Evolutionary conservation across 2,113 vertebrate species (phyloP).

Genomic region (Gymnorhina tibicen): DNA sequence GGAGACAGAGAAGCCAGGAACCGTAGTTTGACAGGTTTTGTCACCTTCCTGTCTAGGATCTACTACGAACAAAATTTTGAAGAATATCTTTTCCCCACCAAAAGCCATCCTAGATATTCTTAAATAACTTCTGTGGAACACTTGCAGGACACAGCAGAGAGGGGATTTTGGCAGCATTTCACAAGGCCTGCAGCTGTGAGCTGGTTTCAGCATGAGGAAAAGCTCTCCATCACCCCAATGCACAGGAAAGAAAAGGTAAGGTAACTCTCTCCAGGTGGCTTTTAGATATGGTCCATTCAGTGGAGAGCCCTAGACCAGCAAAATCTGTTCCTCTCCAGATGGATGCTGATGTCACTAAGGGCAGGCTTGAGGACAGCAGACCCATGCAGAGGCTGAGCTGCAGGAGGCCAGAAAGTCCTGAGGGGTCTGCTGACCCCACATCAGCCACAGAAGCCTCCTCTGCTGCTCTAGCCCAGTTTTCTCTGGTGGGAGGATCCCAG

Average conservation of each 20-base stretch:
- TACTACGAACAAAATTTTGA: neutral
- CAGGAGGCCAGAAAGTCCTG: neutral
- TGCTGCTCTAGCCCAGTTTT: neutral
- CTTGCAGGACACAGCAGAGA: slow-evolving; percentile 12
- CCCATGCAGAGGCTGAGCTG: neutral
- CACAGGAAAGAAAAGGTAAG: slow-evolving; percentile 73
- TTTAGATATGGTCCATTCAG: neutral
- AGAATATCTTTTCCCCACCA: neutral
- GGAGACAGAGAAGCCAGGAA: neutral
- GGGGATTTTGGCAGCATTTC: neutral
- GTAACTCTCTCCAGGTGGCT: neutral
- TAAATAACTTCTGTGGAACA: neutral
- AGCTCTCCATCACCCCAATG: slow-evolving; percentile 58
- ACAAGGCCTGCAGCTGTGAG: slow-evolving; percentile 50
- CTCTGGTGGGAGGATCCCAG: neutral
- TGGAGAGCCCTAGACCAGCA: neutral
- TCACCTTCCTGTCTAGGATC: neutral
- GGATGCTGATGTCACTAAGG: neutral
- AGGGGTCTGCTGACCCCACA: neutral
- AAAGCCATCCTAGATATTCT: neutral
- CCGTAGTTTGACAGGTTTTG: neutral
- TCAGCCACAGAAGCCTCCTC: neutral
- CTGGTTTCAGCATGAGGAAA: slow-evolving; percentile 70
- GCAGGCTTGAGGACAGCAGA: neutral
- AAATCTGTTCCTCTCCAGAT: neutral